phyloP scores from a whole-genome alignment of 2,888 invertebrate genomes.

The Sinohyriopsis cumingii region DNA sequence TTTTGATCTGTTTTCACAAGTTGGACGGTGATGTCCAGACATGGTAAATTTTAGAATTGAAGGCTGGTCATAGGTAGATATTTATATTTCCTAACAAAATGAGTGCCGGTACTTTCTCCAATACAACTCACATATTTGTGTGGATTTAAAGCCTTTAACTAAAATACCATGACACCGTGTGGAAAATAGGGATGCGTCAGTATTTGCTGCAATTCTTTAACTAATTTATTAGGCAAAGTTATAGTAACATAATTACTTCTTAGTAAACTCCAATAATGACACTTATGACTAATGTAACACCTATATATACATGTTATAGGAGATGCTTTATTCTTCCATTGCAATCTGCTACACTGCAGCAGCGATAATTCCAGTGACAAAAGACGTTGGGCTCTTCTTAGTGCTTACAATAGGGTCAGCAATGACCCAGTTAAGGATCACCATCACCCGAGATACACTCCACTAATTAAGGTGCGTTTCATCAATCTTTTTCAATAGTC shows the following conservation, averaged over 20 bases:
- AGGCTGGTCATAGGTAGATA: too few species aligned
- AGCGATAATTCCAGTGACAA: conserved; percentile 53
- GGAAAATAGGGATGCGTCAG: background rate
- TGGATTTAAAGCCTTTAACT: too few species aligned
- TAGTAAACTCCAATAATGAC: background rate
- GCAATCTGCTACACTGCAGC: conserved; percentile 62
- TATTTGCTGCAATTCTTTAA: background rate
- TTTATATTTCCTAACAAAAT: too few species aligned
- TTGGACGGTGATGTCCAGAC: too few species aligned
- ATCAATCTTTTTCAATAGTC: too few species aligned
- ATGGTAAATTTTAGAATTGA: too few species aligned
- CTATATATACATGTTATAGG: conserved; percentile 35
- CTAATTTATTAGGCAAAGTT: background rate
- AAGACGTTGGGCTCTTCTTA: conserved; percentile 60
- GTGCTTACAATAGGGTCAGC: conserved; percentile 56
- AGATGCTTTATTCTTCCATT: conserved; percentile 65
- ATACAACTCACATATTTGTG: too few species aligned
- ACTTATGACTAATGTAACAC: background rate
- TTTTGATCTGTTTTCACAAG: too few species aligned
- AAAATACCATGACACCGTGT: too few species aligned
- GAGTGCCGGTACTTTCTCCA: too few species aligned
- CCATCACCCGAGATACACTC: conserved; percentile 61
- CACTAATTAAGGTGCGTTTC: conserved; percentile 50
- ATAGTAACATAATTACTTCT: background rate
- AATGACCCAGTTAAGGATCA: conserved; percentile 62